Conservation (phyloP, 2,888 invertebrate species). For the Protophormia terraenovae region DNA sequence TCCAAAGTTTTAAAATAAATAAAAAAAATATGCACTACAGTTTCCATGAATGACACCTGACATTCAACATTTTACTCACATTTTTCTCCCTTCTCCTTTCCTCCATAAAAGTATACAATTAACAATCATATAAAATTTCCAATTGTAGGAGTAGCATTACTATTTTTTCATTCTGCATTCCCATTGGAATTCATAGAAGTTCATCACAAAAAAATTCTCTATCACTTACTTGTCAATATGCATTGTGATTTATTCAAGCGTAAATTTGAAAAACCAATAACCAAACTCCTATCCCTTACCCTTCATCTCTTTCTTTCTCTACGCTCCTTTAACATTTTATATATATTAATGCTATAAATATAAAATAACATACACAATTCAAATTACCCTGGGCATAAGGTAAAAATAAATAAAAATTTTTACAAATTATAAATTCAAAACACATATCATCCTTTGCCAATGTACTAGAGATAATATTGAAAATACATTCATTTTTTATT, state of each 20-base stretch:
- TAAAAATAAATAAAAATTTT: neutral
- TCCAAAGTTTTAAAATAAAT: too few species aligned
- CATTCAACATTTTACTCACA: neutral
- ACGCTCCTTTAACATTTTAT: too few species aligned
- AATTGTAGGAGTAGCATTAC: neutral
- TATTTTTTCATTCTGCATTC: slow-evolving; percentile 34
- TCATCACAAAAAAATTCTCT: slow-evolving; percentile 1
- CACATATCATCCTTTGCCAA: slow-evolving; percentile 46
- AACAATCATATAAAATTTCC: neutral
- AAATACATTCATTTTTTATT: slow-evolving; percentile 34
- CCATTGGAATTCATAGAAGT: slow-evolving; percentile 41
- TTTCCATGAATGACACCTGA: neutral
- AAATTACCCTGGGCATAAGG: neutral
- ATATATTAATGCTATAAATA: neutral
- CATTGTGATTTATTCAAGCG: slow-evolving; percentile 54
- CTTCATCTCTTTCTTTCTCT: neutral
- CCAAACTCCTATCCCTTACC: neutral
- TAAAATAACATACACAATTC: neutral
- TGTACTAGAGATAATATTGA: slow-evolving; percentile 9
- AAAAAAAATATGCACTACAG: too few species aligned
- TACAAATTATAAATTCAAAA: slow-evolving; percentile 41
- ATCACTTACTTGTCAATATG: slow-evolving; percentile 49
- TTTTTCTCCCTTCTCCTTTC: neutral
- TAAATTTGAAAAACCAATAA: slow-evolving; percentile 27
- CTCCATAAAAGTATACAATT: neutral